Evolutionary conservation across 2,113 vertebrate species (phyloP).

Genomic region (Manacus vitellinus): DNA sequence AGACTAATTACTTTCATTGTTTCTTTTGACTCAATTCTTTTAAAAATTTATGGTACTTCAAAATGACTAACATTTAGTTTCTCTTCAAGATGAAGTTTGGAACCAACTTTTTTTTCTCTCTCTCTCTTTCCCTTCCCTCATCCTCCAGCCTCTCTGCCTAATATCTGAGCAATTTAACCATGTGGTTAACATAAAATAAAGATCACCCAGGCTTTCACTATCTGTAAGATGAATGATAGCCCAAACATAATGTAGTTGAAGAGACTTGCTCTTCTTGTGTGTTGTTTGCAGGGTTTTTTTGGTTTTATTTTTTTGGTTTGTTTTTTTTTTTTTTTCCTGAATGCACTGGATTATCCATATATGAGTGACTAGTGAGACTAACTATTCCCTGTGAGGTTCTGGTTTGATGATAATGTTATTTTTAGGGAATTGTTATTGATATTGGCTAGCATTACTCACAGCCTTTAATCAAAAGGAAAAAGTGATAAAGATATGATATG

Average conservation of each 20-base stretch:
- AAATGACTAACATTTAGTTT: constrained; percentile 13
- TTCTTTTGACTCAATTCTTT: not conserved
- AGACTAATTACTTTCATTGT: not conserved
- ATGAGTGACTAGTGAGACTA: not conserved
- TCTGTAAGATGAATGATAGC: not conserved
- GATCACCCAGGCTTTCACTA: not conserved
- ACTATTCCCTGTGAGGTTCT: not conserved
- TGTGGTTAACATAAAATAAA: constrained; percentile 2
- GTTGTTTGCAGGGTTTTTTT: not conserved
- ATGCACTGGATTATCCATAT: not conserved
- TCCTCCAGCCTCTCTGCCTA: not conserved
- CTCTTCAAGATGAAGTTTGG: not conserved
- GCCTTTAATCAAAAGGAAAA: constrained; percentile 62
- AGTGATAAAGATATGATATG: constrained; percentile 41
- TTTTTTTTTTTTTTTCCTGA: not conserved
- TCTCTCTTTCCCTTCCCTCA: not conserved
- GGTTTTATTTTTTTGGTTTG: too few species aligned
- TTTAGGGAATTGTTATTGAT: constrained; percentile 27
- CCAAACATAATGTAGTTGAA: not conserved
- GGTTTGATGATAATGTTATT: constrained; percentile 29
- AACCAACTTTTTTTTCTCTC: not conserved
- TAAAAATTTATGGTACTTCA: not conserved
- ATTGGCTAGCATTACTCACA: constrained; percentile 39
- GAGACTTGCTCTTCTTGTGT: not conserved
- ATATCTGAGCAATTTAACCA: not conserved